Conservation (phyloP, 2,797 vertebrate genomes). For the Pangasius djambal region DNA sequence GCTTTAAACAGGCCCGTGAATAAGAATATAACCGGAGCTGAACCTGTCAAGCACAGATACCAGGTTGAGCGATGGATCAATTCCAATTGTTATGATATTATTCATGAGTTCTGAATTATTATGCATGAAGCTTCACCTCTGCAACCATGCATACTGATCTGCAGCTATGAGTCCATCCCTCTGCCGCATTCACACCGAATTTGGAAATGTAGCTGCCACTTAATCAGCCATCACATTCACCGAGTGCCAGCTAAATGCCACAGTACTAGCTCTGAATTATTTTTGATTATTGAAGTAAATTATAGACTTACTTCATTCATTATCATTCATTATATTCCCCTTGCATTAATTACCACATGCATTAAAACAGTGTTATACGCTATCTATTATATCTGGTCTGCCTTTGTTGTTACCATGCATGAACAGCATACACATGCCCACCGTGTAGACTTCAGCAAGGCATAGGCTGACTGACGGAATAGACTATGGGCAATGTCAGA, state of each 20-base stretch:
- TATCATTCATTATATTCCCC: neutral
- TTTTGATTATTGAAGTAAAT: neutral
- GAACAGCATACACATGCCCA: neutral
- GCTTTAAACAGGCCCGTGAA: constrained; percentile 34
- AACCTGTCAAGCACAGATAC: constrained; percentile 29
- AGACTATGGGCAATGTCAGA: neutral
- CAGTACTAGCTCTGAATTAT: neutral
- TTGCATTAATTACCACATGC: neutral
- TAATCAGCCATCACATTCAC: constrained; percentile 50
- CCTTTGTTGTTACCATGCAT: neutral
- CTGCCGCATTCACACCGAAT: constrained; percentile 34
- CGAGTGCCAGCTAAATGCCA: neutral
- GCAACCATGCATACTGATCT: constrained; percentile 15
- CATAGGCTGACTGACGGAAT: neutral
- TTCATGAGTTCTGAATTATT: constrained; percentile 50
- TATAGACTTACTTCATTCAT: neutral
- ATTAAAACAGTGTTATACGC: neutral
- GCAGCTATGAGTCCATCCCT: constrained; percentile 20
- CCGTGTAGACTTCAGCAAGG: too few relatives aligned
- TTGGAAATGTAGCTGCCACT: constrained; percentile 39
- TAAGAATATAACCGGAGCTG: constrained; percentile 25
- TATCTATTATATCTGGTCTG: neutral
- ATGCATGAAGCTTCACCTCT: constrained; percentile 32
- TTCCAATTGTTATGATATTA: constrained; percentile 55
- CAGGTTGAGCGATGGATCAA: constrained; percentile 41